Conservation (phyloP, 2,888 invertebrate species). For the Sthenelais limicola region DNA sequence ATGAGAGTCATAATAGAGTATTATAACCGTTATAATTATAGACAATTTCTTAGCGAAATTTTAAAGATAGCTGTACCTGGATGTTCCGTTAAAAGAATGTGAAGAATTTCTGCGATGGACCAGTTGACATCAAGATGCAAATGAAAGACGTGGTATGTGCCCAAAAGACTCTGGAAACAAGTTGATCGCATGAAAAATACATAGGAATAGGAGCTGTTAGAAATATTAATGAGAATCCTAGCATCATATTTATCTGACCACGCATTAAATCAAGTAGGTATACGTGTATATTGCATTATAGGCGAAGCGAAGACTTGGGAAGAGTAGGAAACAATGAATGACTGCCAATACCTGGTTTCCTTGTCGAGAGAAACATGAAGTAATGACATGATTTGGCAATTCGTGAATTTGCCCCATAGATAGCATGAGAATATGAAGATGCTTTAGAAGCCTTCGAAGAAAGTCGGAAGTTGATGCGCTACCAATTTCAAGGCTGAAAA, state of each 20-base stretch:
- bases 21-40: conserved; percentile 1
- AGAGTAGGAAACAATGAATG: neutral
- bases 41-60: neutral
- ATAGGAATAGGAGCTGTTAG: no score
- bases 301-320: no score
- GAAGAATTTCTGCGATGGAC: conserved; percentile 51
- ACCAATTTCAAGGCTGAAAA: no score
- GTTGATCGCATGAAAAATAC: no score
- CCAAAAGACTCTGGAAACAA: neutral
- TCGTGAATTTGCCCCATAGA: conserved; percentile 10
- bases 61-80: conserved; percentile 51
- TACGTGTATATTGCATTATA: no score
- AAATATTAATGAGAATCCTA: no score
- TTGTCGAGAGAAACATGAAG: conserved; percentile 3
- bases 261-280: no score
- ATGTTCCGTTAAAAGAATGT: conserved; percentile 48
- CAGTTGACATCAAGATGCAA: conserved; percentile 58
- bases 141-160: conserved; percentile 54
- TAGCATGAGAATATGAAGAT: neutral
- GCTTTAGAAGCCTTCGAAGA: conserved; percentile 13
- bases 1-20: no score
- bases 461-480: no score
- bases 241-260: no score
- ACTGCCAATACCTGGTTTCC: conserved; percentile 14
- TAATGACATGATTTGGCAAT: conserved; percentile 11